Base-by-base conservation (phyloP, 1,140 invertebrate genomes). In the Trichonephila clavipes region DNA sequence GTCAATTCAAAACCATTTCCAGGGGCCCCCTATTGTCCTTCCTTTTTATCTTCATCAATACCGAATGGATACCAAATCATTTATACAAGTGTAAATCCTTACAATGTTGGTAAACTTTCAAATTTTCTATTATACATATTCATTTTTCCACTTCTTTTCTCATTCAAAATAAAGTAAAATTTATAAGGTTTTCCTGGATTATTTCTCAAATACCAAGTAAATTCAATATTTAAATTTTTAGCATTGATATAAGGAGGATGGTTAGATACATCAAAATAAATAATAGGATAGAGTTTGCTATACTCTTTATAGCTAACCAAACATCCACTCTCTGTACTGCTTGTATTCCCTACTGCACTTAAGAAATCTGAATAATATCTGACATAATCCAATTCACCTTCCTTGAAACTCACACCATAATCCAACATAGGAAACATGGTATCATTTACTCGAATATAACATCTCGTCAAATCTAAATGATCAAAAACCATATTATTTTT, bases 1-100 rank as follows among this genome's bases (percentile, higher is more conserved):
- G 59, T 91, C 21, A 91, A 44, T 51, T 82, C 83, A 64, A 91
- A 91, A n/a, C 89, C 28, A 18, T 62, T 66, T 83, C 89, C 72
- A n/a, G n/a, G 58, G n/a, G 58, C 2, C 12, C 28, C 77, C 10
- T n/a, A 14, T 8, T 2, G 34, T 40, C 34, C 34, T 40, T 40
- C 40, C 40, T 83, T 61, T 12, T n/a, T 61, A 62, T 62, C 34
- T 28, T 91, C 59, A 18, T 83, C 89, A 64, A 91, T 62, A 91
- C 10, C 16, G 0, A 34, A 58, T 83, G 82, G 83, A 83, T 91
- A 62, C 10, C 77, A 77, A 44, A 69, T 44, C 69, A n/a, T 90
- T 59, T 90, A 40, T 81, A 69, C 2, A 59, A 21, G 10, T 12
- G 2, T 14, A 72, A 72, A 72, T 21, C 7, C 0, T 58, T 6